Conservation (phyloP, 2,888 invertebrate species). For the Eupithecia centaureata region DNA sequence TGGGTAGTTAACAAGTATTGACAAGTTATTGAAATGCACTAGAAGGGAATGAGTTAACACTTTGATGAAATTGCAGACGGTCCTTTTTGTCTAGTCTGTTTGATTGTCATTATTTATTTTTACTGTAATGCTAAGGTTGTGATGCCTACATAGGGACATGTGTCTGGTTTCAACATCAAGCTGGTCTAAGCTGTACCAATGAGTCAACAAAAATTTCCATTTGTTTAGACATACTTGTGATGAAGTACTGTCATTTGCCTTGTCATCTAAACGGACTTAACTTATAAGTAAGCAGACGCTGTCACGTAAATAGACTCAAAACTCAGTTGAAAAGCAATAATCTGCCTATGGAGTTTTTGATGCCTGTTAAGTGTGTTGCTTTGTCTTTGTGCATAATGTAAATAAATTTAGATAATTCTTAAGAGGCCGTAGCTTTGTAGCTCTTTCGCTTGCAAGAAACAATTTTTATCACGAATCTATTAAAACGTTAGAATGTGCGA, state of each 20-base stretch:
- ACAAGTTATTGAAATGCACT: constrained; percentile 42
- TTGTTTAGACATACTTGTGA: not conserved
- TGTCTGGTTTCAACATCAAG: constrained; percentile 61
- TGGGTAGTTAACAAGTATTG: constrained; percentile 56
- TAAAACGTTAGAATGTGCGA: not conserved
- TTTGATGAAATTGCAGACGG: constrained; percentile 65
- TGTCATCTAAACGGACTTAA: constrained; percentile 17
- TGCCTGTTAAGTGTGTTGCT: constrained; percentile 67
- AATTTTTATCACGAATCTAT: not conserved
- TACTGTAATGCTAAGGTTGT: constrained; percentile 54
- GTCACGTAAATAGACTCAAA: constrained; percentile 52
- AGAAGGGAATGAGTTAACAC: constrained; percentile 46
- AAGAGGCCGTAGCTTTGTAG: constrained; percentile 5
- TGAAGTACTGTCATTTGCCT: constrained; percentile 8
- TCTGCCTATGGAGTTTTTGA: constrained; percentile 58
- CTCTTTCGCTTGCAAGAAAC: constrained; percentile 1
- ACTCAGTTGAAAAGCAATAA: constrained; percentile 63
- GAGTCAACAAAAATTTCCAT: not conserved
- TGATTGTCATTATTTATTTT: constrained; percentile 69
- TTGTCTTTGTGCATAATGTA: constrained; percentile 80
- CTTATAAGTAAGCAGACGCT: constrained; percentile 41
- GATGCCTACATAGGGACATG: constrained; percentile 55
- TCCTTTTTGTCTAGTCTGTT: constrained; percentile 75
- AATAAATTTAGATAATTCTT: constrained; percentile 66
- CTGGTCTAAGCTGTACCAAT: constrained; percentile 18